phyloP scores from a whole-genome alignment of 2,797 vertebrate genomes.

The Catostomus latipinnis region DNA sequence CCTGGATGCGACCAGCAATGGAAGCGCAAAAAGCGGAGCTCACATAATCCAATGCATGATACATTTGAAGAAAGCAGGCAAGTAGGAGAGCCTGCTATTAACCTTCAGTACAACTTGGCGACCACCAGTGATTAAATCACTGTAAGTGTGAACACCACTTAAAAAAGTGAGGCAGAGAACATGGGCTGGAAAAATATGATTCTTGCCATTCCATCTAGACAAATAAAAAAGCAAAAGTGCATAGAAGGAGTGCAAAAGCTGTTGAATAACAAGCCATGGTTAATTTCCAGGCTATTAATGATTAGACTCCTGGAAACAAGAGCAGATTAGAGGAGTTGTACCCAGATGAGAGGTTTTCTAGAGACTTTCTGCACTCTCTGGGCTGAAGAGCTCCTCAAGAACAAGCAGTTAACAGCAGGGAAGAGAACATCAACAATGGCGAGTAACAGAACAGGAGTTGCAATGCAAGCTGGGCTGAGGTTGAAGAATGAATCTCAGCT shows the following conservation, averaged over 20 bases:
- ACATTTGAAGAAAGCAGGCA: no score
- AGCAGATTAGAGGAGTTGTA: background rate
- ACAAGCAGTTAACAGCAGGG: conserved; percentile 38
- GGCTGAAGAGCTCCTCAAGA: background rate
- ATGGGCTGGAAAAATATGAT: conserved; percentile 4
- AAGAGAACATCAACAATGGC: conserved; percentile 32
- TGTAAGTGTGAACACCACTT: no score
- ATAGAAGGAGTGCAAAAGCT: background rate
- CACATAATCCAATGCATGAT: no score
- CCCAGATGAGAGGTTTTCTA: conserved; percentile 9
- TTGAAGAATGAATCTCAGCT: background rate
- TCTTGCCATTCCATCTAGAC: background rate
- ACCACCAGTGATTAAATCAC: no score
- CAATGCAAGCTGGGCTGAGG: conserved; percentile 15
- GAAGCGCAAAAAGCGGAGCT: no score
- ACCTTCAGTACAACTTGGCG: no score
- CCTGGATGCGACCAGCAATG: no score
- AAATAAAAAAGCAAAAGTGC: background rate
- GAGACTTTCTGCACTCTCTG: conserved; percentile 23
- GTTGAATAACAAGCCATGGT: background rate
- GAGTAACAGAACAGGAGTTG: conserved; percentile 6
- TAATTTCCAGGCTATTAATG: background rate
- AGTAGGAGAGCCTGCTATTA: no score
- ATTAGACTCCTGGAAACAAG: background rate
- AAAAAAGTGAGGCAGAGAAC: background rate